phyloP scores from a whole-genome alignment of 1,140 invertebrate species.

The Argopecten irradians region DNA sequence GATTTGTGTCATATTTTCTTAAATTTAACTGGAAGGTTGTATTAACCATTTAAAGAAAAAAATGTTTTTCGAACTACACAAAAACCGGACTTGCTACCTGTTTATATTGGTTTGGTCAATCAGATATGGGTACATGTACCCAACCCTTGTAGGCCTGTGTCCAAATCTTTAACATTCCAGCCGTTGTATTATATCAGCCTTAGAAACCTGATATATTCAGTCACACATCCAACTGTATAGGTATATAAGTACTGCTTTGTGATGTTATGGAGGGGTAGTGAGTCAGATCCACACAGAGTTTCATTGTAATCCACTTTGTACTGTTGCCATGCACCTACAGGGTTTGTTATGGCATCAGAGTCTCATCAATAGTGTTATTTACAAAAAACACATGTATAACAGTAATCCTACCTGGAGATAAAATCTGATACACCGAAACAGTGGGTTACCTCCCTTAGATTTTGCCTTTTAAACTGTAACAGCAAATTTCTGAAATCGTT shows the following conservation, averaged over 20 bases:
- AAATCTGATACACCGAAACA: background rate
- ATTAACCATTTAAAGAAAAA: too few relatives aligned
- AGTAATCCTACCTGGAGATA: background rate
- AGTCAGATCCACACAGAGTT: background rate
- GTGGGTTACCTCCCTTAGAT: background rate
- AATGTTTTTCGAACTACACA: too few relatives aligned
- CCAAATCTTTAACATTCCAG: conserved; percentile 17
- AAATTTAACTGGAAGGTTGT: too few relatives aligned
- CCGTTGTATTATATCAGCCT: background rate
- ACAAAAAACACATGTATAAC: background rate
- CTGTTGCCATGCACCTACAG: background rate
- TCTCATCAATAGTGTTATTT: background rate
- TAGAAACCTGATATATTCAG: background rate
- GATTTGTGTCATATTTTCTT: too few relatives aligned
- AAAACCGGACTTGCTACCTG: background rate
- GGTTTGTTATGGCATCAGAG: background rate
- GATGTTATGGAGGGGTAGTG: background rate
- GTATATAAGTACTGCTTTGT: background rate
- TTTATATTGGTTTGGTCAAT: background rate
- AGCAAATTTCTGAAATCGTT: background rate
- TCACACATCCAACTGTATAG: background rate
- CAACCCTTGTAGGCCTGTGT: background rate
- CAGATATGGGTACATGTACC: background rate
- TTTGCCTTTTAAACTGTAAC: background rate
- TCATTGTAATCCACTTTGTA: background rate